These are phyloP conservation scores for Mesocricetus auratus DNA, from an alignment of 2,113 vertebrate species.

Conservation along the genomic window DNA sequence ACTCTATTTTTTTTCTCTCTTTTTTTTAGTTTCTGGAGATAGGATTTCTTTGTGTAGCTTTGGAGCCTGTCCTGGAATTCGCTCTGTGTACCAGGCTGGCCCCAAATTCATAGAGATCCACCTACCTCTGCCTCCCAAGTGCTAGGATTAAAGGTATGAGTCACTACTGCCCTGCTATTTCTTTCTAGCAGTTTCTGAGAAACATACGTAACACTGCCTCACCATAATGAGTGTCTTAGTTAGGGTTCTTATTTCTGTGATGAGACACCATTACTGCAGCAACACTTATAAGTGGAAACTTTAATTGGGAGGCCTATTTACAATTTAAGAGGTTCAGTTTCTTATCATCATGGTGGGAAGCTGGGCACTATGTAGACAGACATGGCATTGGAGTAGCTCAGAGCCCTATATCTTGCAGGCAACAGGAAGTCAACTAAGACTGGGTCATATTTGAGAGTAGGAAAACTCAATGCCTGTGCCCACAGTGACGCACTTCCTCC, in stretches of 20 bases:
- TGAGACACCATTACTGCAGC: not conserved
- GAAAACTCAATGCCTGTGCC: not conserved
- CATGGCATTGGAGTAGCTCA: not conserved
- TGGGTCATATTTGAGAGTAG: not conserved
- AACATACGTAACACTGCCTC: slow-evolving; percentile 50
- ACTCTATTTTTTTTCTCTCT: not conserved
- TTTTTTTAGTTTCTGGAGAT: too few relatives aligned
- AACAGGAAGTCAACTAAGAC: not conserved
- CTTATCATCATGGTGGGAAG: not conserved
- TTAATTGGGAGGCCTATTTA: not conserved
- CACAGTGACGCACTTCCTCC: not conserved
- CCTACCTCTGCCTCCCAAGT: too few relatives aligned
- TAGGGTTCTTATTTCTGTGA: not conserved
- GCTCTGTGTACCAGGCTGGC: too few relatives aligned
- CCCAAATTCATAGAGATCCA: too few relatives aligned
- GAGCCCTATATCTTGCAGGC: not conserved
- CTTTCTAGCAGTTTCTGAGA: slow-evolving; percentile 61
- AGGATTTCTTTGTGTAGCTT: too few relatives aligned
- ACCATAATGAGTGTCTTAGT: not conserved
- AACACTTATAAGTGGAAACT: not conserved
- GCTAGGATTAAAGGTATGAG: too few relatives aligned
- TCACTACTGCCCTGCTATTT: not conserved
- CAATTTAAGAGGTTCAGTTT: not conserved
- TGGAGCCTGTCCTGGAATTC: too few relatives aligned
- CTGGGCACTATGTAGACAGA: not conserved